Conservation (phyloP, 1,140 invertebrate species). For the Ceratosolen solmsi region DNA sequence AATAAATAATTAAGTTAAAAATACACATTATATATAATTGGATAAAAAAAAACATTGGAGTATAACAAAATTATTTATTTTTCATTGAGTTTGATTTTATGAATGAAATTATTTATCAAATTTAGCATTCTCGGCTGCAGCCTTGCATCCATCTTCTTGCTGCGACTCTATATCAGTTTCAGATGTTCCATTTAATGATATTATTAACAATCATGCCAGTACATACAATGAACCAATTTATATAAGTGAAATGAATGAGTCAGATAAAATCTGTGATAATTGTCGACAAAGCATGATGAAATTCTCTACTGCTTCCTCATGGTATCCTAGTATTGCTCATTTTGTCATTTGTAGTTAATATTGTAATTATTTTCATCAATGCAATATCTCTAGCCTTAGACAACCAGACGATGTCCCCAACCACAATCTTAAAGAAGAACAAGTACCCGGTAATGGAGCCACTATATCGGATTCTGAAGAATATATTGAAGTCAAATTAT, state of each 20-base stretch:
- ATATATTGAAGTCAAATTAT: constrained; percentile 76
- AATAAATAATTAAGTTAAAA: too few species aligned
- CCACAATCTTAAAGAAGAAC: constrained; percentile 86
- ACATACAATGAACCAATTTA: constrained; percentile 89
- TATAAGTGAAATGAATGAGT: constrained; percentile 75
- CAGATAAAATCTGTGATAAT: constrained; percentile 85
- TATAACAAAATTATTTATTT: too few species aligned
- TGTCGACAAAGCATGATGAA: constrained; percentile 82
- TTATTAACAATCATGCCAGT: constrained; percentile 80
- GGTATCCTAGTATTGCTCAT: constrained; percentile 74
- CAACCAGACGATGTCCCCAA: constrained; percentile 94
- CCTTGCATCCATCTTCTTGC: constrained; percentile 72
- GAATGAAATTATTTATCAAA: background rate
- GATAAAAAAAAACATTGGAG: too few species aligned
- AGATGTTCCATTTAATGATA: constrained; percentile 79
- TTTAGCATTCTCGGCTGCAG: constrained; percentile 58
- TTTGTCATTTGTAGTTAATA: constrained; percentile 70
- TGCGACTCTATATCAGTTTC: constrained; percentile 82
- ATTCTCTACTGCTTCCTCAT: constrained; percentile 79
- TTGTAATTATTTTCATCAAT: constrained; percentile 68
- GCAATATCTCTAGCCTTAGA: constrained; percentile 82
- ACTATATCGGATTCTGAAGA: constrained; percentile 77
- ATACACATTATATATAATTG: too few species aligned
- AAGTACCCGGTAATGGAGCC: constrained; percentile 81
- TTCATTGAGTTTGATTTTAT: too few species aligned